Percentiles rank a stretch among this genome's conserved stretches.
phyloP scores from a whole-genome alignment of 1,140 invertebrate species.

The Scaptodrosophila lebanonensis region DNA sequence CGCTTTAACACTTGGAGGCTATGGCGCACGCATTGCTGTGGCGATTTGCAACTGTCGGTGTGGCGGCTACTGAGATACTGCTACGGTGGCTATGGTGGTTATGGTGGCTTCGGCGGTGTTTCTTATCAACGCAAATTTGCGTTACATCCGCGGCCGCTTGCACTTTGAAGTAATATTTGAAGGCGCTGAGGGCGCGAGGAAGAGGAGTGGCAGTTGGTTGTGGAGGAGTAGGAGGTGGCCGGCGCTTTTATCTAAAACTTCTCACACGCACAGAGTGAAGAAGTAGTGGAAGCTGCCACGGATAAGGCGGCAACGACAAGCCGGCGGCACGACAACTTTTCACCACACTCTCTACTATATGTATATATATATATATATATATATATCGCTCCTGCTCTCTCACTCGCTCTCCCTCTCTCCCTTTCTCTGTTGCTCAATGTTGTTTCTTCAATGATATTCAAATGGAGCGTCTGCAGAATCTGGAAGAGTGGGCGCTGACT shows the following conservation, averaged over 20 bases:
- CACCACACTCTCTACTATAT: no score
- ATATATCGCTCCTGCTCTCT: no score
- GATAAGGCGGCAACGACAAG: conserved; percentile 11
- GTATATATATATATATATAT: no score
- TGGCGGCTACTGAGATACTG: background rate
- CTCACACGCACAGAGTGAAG: conserved; percentile 55
- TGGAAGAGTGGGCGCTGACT: conserved; percentile 23
- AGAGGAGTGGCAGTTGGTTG: no score
- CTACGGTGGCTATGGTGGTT: no score
- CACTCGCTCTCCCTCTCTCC: no score
- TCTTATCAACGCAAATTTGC: conserved; percentile 64
- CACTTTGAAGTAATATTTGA: conserved; percentile 67
- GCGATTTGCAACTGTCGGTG: conserved; percentile 11
- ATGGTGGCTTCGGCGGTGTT: background rate
- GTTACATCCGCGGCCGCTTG: conserved; percentile 22
- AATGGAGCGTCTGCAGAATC: no score
- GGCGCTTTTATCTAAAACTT: conserved; percentile 61
- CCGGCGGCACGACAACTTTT: background rate
- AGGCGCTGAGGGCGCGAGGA: no score
- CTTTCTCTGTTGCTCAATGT: no score
- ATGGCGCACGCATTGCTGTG: background rate
- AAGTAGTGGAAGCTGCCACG: conserved; percentile 1
- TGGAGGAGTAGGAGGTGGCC: conserved; percentile 19
- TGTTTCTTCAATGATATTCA: no score
- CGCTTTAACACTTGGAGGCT: conserved; percentile 21